A percentile compares a stretch with the other conserved stretches of the same genome.
Evolutionary conservation across 2,113 vertebrate species (phyloP).

Genomic region (Callorhinus ursinus): DNA sequence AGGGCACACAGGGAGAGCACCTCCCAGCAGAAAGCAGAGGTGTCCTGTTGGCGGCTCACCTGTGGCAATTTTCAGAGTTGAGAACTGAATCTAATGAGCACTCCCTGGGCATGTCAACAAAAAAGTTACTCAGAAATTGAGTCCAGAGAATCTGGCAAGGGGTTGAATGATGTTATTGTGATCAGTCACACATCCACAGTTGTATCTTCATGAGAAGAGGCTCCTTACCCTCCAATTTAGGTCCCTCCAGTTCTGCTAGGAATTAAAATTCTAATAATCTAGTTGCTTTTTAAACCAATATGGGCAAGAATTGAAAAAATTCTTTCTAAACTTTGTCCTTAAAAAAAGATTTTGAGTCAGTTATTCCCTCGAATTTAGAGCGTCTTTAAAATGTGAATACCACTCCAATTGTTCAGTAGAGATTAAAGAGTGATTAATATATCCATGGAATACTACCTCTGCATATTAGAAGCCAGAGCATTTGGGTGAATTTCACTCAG

Average conservation of each 20-base stretch:
- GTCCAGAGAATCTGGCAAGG: not conserved
- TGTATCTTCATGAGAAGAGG: not conserved
- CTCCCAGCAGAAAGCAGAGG: not conserved
- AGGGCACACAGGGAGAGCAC: not conserved
- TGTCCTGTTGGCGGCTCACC: not conserved
- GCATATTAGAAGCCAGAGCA: not conserved
- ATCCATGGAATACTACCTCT: not conserved
- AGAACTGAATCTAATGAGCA: not conserved
- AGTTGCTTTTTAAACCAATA: not conserved
- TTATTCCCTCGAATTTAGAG: not conserved
- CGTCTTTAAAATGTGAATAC: constrained; percentile 9
- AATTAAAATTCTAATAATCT: constrained; percentile 34
- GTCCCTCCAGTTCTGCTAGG: not conserved
- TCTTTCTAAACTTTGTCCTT: constrained; percentile 9
- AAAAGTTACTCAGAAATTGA: constrained; percentile 22
- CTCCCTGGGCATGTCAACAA: not conserved
- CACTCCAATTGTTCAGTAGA: not conserved
- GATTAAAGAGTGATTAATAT: not conserved
- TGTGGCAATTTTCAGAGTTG: not conserved
- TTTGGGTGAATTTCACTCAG: not conserved
- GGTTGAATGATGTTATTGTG: not conserved
- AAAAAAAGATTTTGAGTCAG: not conserved
- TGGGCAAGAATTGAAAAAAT: not conserved
- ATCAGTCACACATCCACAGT: not conserved
- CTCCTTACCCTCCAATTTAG: not conserved